These are phyloP conservation scores for Arrhopalites spinosus DNA, from an alignment of 2,888 invertebrate species.

Conservation along the genomic window DNA sequence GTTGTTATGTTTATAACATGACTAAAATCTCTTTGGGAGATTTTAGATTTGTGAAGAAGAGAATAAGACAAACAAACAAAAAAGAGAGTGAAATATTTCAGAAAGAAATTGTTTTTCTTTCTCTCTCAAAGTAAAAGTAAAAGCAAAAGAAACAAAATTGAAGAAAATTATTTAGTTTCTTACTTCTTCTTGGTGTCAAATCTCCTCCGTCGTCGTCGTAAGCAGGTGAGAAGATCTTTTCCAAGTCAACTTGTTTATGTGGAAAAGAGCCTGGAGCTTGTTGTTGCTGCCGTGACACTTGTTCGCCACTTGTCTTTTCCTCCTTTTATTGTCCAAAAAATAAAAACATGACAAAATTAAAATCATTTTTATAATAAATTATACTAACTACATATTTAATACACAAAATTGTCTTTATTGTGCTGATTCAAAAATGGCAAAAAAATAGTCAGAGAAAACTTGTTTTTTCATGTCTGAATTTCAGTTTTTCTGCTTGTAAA, in stretches of 20 bases:
- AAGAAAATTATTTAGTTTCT: too few species aligned
- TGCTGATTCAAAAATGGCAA: too few species aligned
- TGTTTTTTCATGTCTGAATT: too few species aligned
- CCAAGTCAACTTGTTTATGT: constrained; percentile 68
- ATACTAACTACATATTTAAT: too few species aligned
- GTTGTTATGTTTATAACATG: too few species aligned
- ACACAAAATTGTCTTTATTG: too few species aligned
- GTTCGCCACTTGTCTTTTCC: constrained; percentile 25
- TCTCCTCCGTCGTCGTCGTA: constrained; percentile 69
- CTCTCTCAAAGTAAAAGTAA: not conserved
- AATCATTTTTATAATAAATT: not conserved
- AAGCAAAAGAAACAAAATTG: not conserved
- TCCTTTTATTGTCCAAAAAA: constrained; percentile 15
- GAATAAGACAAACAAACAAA: not conserved
- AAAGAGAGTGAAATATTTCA: not conserved
- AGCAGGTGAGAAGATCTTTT: constrained; percentile 88
- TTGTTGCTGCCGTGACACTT: not conserved
- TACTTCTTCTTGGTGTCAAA: constrained; percentile 65
- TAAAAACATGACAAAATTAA: not conserved
- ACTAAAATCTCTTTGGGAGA: too few species aligned
- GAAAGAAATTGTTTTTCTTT: not conserved
- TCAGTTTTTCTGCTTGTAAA: not conserved
- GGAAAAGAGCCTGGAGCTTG: not conserved
- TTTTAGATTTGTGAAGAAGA: too few species aligned
- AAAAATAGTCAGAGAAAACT: too few species aligned